Evolutionary conservation across 2,113 vertebrate genomes (phyloP), one percentile per base, ranked within the genome.

Genomic region (Ariopsis seemanni): DNA sequence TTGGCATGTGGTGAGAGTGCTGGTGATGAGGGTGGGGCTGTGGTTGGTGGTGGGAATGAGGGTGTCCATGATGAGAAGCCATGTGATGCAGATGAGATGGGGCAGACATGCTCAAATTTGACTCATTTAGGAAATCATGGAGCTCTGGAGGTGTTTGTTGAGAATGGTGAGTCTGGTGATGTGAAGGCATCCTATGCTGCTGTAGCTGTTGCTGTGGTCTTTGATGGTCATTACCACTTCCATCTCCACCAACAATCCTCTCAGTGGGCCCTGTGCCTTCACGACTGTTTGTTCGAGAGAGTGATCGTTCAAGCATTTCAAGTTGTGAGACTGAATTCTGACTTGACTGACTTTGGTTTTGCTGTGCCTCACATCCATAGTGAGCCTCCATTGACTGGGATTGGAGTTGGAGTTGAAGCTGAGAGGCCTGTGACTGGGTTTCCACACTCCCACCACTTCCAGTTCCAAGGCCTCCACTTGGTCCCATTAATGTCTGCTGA

Each of bases 371-470:
- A 48, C 95, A 96, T 67, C 94, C 95, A 74, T 94, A 96, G 78
- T 95, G 94, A 27, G 95, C 93, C 62, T 97, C 97, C 0, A 97
- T 85, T 60, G 93, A 93, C 85, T 96, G 95, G 30, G 93, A 94
- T 90, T 95, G 95, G 15, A 96, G 93, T 83, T 95, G 96, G 72
- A 96, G 93, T 89, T 96, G 96, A 62, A 96, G 86, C 88, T 96
- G 96, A 3, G 97, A 96, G 2, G 96, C 94, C 57, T 91, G 87
- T 7, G 90, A 63, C 55, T 94, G 93, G 55, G 92, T 82, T 55
- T 94, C 93, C 27, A 92, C 90, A 60, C 88, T 80, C 0, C 93
- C 91, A 57, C 94, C 93, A 0, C 90, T 91, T 55, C 92, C 92
- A 22, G 86, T 79, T 74, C 88, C 92, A 67, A 91, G 74, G 85